Evolutionary conservation across 2,797 vertebrate species (phyloP), one percentile per base, ranked within the genome.

Genomic region (Schizothorax lantsangensis): DNA sequence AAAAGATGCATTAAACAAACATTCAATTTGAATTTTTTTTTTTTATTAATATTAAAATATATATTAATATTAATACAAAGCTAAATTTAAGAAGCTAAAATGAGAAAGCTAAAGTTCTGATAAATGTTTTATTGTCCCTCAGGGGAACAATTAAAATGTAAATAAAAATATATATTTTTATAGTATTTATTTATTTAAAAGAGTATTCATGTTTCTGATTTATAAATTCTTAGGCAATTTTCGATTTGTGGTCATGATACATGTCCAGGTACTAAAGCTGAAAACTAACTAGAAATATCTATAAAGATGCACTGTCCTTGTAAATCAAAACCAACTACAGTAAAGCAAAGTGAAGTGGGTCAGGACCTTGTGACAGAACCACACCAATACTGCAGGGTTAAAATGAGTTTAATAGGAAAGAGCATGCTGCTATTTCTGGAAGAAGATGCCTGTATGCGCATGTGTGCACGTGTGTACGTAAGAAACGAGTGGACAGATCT

Each of bases 381-480:
- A 33, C 26, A 30, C n/a, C 38, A 19, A 43, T 59, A 43, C 19
- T 12, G 57, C 68, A 54, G 38, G 45, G 45, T 84, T 62, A 52
- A 77, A 80, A 26, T n/a, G 74, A 54, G n/a, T 72, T 36, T 71
- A 19, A 85, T 45, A 19, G 26, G 21, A 85, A 36, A 33, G n/a
- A 45, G 49, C 38, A 83, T 36, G 49, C 21, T 26, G 38, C 80
- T 83, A 87, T 87, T 83, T 87, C 85, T 87, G 73, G 85, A 75
- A 59, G 62, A 86, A 77, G 33, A 86, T 69, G 64, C 64, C 54
- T 62, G 77, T 2, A 33, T 62, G 52, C 12, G 47, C 26, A 36
- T 45, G 72, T 59, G 49, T 47, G 23, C 54, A 36, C 3, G 71
- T 57, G 68, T 71, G 40, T 49, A 59, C 30, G 62, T 36, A 71